These are phyloP conservation scores for Rostratula benghalensis DNA, from an alignment of 2,113 vertebrate genomes.

Conservation along the genomic window DNA sequence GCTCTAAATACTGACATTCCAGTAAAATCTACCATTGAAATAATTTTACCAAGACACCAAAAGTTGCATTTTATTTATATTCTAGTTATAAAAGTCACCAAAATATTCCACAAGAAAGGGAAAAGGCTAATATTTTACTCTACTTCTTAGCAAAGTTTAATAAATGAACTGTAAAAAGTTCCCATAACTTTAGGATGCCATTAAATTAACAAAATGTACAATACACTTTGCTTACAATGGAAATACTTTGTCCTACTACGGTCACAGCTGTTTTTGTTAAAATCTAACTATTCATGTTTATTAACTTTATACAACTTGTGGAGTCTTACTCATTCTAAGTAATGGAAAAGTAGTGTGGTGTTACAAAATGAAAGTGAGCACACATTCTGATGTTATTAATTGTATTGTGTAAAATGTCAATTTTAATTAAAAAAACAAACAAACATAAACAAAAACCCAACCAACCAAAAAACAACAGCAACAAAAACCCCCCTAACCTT, in stretches of 20 bases:
- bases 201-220: background rate
- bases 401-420: background rate
- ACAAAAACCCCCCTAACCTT: accelerated
- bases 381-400: background rate
- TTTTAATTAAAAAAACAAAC: background rate
- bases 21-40: background rate
- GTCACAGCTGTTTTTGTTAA: background rate
- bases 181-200: background rate
- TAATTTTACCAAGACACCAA: background rate
- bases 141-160: background rate
- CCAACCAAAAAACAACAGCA: too few species aligned
- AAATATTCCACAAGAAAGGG: background rate
- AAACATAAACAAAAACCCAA: background rate
- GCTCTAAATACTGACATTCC: background rate
- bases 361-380: background rate
- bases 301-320: background rate
- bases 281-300: background rate
- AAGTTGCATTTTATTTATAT: background rate
- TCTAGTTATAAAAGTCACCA: background rate
- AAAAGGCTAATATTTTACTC: background rate
- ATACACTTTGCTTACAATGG: background rate
- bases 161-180: background rate
- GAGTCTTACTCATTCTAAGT: background rate
- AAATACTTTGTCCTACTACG: background rate
- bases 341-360: background rate